Conservation (phyloP, 2,888 invertebrate genomes). For the Steromphala cineraria region DNA sequence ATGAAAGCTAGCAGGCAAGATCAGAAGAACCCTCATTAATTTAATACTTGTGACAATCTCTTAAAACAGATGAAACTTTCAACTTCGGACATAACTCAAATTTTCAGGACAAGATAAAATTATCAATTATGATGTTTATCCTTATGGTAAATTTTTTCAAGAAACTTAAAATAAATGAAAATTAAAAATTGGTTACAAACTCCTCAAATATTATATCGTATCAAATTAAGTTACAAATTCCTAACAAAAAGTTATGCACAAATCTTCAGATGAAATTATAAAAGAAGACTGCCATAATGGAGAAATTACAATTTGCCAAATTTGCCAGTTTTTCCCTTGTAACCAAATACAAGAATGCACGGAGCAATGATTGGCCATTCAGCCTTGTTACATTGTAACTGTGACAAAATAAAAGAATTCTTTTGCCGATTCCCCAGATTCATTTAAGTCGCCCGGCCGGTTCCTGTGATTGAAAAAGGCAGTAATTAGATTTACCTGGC, state of each 20-base stretch:
- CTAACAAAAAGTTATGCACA: background rate
- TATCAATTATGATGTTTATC: too few species aligned
- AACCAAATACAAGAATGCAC: background rate
- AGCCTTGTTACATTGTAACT: background rate
- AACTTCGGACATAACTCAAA: too few species aligned
- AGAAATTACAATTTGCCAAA: too few species aligned
- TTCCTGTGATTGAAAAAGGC: constrained; percentile 17
- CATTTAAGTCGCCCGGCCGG: constrained; percentile 13
- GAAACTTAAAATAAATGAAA: too few species aligned
- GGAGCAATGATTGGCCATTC: background rate
- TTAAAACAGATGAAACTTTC: too few species aligned
- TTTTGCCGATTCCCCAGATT: constrained; percentile 3
- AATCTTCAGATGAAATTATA: too few species aligned
- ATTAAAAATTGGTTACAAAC: too few species aligned
- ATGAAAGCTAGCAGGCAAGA: background rate
- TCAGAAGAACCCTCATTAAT: too few species aligned
- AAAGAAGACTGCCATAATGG: too few species aligned
- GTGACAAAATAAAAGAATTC: constrained; percentile 11
- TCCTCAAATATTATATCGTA: background rate
- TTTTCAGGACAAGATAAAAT: too few species aligned
- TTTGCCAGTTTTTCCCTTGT: background rate
- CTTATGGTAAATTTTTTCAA: too few species aligned
- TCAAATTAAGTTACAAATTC: background rate
- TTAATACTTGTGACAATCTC: too few species aligned
- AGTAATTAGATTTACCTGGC: constrained; percentile 22